Conservation (phyloP, 2,888 invertebrate species). For the Spodoptera exigua region DNA sequence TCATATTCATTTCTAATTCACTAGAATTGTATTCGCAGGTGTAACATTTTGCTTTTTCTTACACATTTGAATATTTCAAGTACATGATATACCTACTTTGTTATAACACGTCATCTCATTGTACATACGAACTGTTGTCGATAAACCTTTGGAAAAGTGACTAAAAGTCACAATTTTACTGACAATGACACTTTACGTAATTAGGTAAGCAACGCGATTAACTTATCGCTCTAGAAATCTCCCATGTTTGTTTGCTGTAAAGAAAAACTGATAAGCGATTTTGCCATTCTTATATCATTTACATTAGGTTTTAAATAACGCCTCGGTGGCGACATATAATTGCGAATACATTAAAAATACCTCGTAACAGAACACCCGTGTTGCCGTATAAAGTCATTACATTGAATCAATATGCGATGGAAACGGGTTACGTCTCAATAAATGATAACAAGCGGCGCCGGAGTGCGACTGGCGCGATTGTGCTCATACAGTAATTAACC, state of each 20-base stretch:
- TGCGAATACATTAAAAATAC: constrained; percentile 45
- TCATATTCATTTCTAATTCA: constrained; percentile 36
- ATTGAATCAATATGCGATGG: constrained; percentile 50
- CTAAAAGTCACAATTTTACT: constrained; percentile 29
- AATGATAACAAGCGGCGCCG: constrained; percentile 58
- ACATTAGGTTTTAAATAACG: constrained; percentile 62
- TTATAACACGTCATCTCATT: neutral
- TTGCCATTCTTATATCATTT: constrained; percentile 64
- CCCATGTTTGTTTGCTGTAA: constrained; percentile 61
- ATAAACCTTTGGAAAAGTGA: constrained; percentile 9
- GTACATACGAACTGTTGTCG: neutral
- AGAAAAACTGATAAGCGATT: constrained; percentile 65
- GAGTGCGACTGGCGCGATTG: constrained; percentile 56
- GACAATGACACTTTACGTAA: constrained; percentile 26
- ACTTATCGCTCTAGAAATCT: constrained; percentile 59
- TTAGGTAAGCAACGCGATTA: constrained; percentile 18
- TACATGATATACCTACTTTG: no score
- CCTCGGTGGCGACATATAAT: constrained; percentile 57
- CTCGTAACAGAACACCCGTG: constrained; percentile 35
- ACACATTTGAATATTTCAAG: constrained; percentile 1
- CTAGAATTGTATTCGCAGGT: constrained; percentile 12
- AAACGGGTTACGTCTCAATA: constrained; percentile 55
- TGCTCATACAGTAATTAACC: constrained; percentile 73
- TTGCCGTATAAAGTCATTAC: constrained; percentile 48
- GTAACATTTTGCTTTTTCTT: constrained; percentile 5